phyloP scores from a whole-genome alignment of 1,140 invertebrate genomes.

The Lucilia sericata region DNA sequence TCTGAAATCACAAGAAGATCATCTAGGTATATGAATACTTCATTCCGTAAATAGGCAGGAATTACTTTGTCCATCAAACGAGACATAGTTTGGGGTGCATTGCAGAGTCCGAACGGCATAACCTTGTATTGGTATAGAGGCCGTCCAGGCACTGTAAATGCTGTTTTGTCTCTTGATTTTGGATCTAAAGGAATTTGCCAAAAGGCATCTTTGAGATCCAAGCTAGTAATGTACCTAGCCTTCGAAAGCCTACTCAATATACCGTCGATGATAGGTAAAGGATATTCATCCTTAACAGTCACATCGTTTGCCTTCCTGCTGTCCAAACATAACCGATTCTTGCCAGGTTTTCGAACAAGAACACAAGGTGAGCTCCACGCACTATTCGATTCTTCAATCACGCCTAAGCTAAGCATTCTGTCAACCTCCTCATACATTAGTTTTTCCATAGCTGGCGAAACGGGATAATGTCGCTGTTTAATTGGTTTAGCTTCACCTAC shows the following conservation, averaged over 20 bases:
- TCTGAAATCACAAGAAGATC: slow-evolving; percentile 45
- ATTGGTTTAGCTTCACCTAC: not conserved
- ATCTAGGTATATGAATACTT: slow-evolving; percentile 49
- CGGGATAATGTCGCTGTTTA: slow-evolving; percentile 28
- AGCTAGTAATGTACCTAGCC: too few relatives aligned
- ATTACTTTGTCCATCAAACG: slow-evolving; percentile 52
- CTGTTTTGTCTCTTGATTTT: slow-evolving; percentile 47
- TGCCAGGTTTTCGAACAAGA: slow-evolving; percentile 36
- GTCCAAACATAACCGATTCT: slow-evolving; percentile 45
- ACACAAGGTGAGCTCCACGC: slow-evolving; percentile 47
- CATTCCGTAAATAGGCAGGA: slow-evolving; percentile 60
- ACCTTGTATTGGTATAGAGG: too few relatives aligned
- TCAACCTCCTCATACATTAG: not conserved
- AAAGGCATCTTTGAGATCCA: too few relatives aligned
- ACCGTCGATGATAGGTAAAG: slow-evolving; percentile 3
- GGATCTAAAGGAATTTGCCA: not conserved
- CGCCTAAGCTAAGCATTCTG: slow-evolving; percentile 21
- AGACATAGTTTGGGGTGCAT: too few relatives aligned
- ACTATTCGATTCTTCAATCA: slow-evolving; percentile 36
- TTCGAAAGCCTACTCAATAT: too few relatives aligned
- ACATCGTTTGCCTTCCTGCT: slow-evolving; percentile 37
- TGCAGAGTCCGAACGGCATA: too few relatives aligned
- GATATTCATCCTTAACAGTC: slow-evolving; percentile 44
- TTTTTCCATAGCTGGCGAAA: slow-evolving; percentile 29
- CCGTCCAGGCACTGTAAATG: slow-evolving; percentile 14